Percentiles rank a stretch among this genome's conserved stretches.
Conservation (phyloP, 2,888 invertebrate genomes). For the Anarsia innoxiella region DNA sequence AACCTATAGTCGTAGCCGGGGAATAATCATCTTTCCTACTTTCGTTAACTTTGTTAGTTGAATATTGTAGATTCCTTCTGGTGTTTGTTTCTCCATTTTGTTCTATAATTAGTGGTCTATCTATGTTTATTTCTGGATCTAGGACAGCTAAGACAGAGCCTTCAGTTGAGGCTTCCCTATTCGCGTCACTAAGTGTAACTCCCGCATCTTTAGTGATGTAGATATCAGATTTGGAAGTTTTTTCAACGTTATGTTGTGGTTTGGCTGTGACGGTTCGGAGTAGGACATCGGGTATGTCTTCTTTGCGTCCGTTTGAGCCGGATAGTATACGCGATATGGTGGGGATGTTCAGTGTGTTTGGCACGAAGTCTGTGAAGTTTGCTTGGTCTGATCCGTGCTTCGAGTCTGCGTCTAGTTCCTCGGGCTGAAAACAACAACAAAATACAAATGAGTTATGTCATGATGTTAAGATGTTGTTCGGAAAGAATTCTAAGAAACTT, state of each 20-base stretch:
- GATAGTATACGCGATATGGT: conserved; percentile 90
- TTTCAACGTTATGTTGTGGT: conserved; percentile 62
- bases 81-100: conserved; percentile 71
- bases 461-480: no score
- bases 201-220: conserved; percentile 61
- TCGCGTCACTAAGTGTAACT: conserved; percentile 60
- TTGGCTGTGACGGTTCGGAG: conserved; percentile 80
- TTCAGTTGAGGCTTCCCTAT: conserved; percentile 62
- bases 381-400: conserved; percentile 63
- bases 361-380: conserved; percentile 78
- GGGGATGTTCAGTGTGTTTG: conserved; percentile 82
- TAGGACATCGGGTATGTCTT: conserved; percentile 86
- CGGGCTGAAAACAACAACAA: conserved; percentile 41
- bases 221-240: conserved; percentile 59
- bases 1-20: conserved; percentile 64
- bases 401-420: conserved; percentile 59
- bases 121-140: conserved; percentile 70
- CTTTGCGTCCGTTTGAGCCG: conserved; percentile 89
- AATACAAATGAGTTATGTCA: no score
- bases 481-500: no score
- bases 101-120: conserved; percentile 64
- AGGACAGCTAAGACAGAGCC: conserved; percentile 64
- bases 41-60: conserved; percentile 59
- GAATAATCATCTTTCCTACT: conserved; percentile 54
- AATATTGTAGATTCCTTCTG: conserved; percentile 65